Evolutionary conservation across 2,888 invertebrate species (phyloP), one percentile per base, ranked within the genome.

Genomic region (Callyntrura guangdongensis): DNA sequence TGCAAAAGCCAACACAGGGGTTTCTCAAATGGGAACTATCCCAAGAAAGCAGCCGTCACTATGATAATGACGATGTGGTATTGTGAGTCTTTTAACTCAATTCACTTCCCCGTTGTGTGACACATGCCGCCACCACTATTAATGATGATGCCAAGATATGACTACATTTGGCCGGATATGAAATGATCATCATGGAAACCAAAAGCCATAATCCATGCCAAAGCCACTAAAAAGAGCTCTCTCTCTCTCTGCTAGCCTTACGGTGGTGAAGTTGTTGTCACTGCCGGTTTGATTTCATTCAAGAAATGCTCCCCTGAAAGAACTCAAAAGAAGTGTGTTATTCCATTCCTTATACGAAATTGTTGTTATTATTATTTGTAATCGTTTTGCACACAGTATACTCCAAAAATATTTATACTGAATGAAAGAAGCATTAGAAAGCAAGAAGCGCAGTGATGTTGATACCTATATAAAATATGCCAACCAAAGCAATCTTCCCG

Each of bases 61-160:
- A 86, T 67, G 72, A 83, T 53, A 84, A 82, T 82, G 90, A 81
- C 53, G 84, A 85, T 79, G 81, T 86, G 90, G 82, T 72, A 82
- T 90, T 81, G 82, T 61, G 61, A 90, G 86, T 86, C 90, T 86
- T 82, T 86, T 90, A 90, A 81, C 90, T 90, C 82, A 61, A 90
- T 90, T 86, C 90, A 90, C 86, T 86, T 86, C 82, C 90, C 82
- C 56, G 84, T 81, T 69, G 84, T 81, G 90, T 86, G 90, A 90
- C 90, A 90, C 90, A 90, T 86, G 86, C 90, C 86, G 86, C 90
- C 86, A 86, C 90, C 86, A 90, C 90, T 90, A 85, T 90, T 85
- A 90, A 90, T 90, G 89, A 90, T 90, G 85, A 90, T 90, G 89
- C 90, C 81, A 90, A 90, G 86, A 89, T 90, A 90, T 86, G 90